Percentiles rank a stretch among this genome's conserved stretches.
These are phyloP conservation scores for Acipenser transmontanus DNA, from an alignment of 2,797 vertebrate species.

Conservation along the genomic window DNA sequence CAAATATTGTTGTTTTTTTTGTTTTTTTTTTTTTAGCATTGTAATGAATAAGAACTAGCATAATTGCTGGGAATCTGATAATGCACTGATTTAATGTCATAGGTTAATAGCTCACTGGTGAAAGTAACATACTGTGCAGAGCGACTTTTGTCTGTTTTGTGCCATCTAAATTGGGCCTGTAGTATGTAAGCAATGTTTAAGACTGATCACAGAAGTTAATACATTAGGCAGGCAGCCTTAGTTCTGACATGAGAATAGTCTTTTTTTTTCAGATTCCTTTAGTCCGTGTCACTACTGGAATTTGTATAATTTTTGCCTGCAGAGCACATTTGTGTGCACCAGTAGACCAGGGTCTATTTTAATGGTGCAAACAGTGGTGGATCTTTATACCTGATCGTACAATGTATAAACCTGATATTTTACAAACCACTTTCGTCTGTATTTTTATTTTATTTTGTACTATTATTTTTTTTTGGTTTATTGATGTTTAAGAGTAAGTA, in stretches of 20 bases:
- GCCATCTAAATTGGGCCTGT: slow-evolving; percentile 32
- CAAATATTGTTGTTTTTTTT: not conserved
- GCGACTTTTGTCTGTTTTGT: slow-evolving; percentile 23
- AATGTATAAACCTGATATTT: too few relatives aligned
- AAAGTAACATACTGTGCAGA: slow-evolving; percentile 23
- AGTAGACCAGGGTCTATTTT: too few relatives aligned
- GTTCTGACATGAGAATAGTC: slow-evolving; percentile 2
- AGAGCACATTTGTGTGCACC: too few relatives aligned
- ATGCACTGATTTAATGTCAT: slow-evolving; percentile 14
- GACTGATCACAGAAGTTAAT: slow-evolving; percentile 52
- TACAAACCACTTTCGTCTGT: too few relatives aligned
- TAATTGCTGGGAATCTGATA: slow-evolving; percentile 10
- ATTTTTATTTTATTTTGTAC: too few relatives aligned
- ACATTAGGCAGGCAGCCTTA: slow-evolving; percentile 30
- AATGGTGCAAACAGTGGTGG: too few relatives aligned
- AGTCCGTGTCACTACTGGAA: too few relatives aligned
- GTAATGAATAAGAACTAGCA: not conserved
- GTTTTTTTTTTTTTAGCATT: not conserved
- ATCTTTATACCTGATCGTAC: too few relatives aligned
- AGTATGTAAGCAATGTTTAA: slow-evolving; percentile 47
- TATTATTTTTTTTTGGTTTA: too few relatives aligned
- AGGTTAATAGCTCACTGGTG: slow-evolving; percentile 13
- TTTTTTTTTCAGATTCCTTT: too few relatives aligned
- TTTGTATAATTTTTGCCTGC: too few relatives aligned
- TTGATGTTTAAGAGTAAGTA: too few relatives aligned